Evolutionary conservation across 2,797 vertebrate genomes (phyloP).

Genomic region (Kryptolebias ocellatus): DNA sequence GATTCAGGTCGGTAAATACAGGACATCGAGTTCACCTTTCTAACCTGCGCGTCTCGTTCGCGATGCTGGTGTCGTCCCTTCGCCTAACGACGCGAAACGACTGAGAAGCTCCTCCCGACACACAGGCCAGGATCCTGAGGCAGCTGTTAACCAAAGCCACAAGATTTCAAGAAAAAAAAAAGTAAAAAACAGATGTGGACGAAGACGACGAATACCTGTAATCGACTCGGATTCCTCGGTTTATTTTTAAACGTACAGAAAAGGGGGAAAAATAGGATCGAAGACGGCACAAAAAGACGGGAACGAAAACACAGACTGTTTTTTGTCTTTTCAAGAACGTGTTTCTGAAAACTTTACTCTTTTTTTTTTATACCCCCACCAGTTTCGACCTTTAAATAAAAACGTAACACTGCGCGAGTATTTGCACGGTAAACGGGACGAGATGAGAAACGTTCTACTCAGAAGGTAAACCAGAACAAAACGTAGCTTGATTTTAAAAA

Average conservation of each 20-base stretch:
- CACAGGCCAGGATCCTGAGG: constrained; percentile 75
- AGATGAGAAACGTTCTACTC: too few relatives aligned
- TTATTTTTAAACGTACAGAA: constrained; percentile 7
- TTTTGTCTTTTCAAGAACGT: too few relatives aligned
- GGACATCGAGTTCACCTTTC: constrained; percentile 71
- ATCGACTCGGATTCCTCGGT: constrained; percentile 1
- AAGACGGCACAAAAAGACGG: constrained; percentile 54
- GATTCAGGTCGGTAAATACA: constrained; percentile 89
- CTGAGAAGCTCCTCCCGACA: constrained; percentile 34
- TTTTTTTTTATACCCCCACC: too few relatives aligned
- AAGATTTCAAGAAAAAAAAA: constrained; percentile 24
- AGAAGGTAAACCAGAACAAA: too few relatives aligned
- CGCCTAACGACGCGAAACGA: constrained; percentile 51
- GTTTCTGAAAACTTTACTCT: too few relatives aligned
- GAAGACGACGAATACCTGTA: constrained; percentile 32
- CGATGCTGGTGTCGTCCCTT: constrained; percentile 89
- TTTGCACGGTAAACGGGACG: too few relatives aligned
- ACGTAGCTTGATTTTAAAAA: too few relatives aligned
- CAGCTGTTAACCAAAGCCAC: constrained; percentile 68
- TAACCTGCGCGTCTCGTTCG: constrained; percentile 69
- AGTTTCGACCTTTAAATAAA: too few relatives aligned
- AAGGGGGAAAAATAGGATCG: constrained; percentile 13
- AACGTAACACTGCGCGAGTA: too few relatives aligned
- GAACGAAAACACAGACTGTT: constrained; percentile 25
- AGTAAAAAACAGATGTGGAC: constrained; percentile 14